Base-by-base conservation (phyloP, 1,140 invertebrate species). In the Leucophenga varia region DNA sequence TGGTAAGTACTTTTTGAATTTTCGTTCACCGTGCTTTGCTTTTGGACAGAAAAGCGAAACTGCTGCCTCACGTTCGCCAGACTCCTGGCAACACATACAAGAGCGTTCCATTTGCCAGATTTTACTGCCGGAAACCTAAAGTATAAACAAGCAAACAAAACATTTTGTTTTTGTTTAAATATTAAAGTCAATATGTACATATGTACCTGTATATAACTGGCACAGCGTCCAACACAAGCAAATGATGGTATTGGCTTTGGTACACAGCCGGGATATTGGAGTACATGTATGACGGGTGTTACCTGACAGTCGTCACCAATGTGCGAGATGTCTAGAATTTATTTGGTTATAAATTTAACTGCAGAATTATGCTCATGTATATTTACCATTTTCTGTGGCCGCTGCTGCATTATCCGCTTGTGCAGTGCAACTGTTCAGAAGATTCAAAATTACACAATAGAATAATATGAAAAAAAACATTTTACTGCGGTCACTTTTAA, bases 81-180 rank as follows among this genome's bases (percentile, higher is more conserved):
- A 92, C 76, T 95, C 91, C 76, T 94, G 91, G 76, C 92, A 95
- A 70, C 92, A 95, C 85, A 93, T 94, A 61, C 92, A 93, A 8
- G 90, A 93, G 32, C 93, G 79, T 74, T 95, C 93, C 85, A 93
- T 94, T 82, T 95, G 91, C 93, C 93, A 95, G 68, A 95, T 91
- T 80, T 95, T 95, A 52, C 90, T 94, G 9, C 91, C 91, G n/a
- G 91, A 94, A 5, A 95, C 91, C 91, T 94, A 50, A 12, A 32
- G 36, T 42, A 12, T 25, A 28, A n/a, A n/a, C n/a, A n/a, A n/a
- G n/a, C n/a, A n/a, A n/a, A n/a, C n/a, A n/a, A n/a, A 38, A 9
- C 5, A 3, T n/a, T 8, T 43, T 6, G 3, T 32, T 16, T 14
- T 34, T 14, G 9, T 8, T n/a, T n/a, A 14, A 16, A 22, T 7